phyloP scores from a whole-genome alignment of 2,113 vertebrate species.

The Prolemur simus region DNA sequence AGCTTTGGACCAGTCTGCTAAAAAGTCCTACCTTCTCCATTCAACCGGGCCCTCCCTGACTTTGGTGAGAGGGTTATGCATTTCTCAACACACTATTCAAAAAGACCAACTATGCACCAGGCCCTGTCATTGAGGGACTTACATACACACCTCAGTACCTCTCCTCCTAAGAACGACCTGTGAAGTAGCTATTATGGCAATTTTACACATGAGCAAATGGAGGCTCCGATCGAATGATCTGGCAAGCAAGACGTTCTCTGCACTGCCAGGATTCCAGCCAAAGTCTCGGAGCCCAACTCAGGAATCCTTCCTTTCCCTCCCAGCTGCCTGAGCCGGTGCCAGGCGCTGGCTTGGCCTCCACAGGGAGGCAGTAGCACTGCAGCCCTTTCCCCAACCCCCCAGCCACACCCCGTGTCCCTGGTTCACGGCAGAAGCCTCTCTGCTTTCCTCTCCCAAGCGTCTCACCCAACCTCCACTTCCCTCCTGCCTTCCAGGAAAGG shows the following conservation, averaged over 20 bases:
- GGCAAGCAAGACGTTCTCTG: neutral
- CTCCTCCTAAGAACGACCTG: neutral
- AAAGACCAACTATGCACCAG: neutral
- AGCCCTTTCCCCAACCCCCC: too few relatives aligned
- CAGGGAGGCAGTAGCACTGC: neutral
- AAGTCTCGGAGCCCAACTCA: neutral
- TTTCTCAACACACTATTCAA: neutral
- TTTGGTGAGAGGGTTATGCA: neutral
- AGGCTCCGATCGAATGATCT: neutral
- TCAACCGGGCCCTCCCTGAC: neutral
- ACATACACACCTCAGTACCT: neutral
- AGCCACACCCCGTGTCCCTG: neutral
- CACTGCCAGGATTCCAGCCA: neutral
- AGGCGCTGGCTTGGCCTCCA: neutral
- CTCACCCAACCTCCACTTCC: neutral
- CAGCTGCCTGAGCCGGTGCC: neutral
- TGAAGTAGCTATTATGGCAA: neutral
- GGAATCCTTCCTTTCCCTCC: neutral
- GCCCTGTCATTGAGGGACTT: rapidly evolving
- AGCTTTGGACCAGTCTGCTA: rapidly evolving
- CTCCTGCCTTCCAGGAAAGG: neutral
- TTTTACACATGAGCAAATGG: neutral
- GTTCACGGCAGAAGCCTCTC: neutral
- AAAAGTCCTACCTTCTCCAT: neutral
- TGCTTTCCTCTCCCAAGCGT: neutral